Base-by-base conservation (phyloP, 2,113 vertebrate genomes). In the Typhlomys cinereus region DNA sequence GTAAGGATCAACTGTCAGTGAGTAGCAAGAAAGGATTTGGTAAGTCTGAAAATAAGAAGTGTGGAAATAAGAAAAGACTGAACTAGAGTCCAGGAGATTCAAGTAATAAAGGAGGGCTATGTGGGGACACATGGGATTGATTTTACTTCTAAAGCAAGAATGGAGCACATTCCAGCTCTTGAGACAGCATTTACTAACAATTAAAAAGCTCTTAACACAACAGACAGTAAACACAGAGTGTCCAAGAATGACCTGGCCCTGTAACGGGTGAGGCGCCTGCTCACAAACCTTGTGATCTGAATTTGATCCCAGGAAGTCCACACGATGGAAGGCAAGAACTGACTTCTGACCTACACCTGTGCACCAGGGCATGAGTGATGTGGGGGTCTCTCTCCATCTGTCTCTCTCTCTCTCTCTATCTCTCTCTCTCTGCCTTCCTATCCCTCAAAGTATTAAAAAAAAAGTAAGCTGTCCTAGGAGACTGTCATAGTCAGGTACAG, bases 121-220 rank as follows among this genome's bases (percentile, higher is more conserved):
- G 6, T 78, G 21, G 69, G 18, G 31, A 70, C 0, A 46, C 39
- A 87, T 4, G 13, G 20, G 41, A 27, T 82, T 52, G 85, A 18
- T 36, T 52, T 88, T 88, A 64, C 62, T 88, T 73, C 48, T 85
- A 61, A 73, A 34, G n/a, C n/a, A n/a, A 46, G 7, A 86, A 78
- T 25, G 48, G 15, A 39, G 48, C 67, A 92, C 78, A 90, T 57
- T 88, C 71, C 83, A 85, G n/a, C n/a, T 46, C 9, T 39, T 15
- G 8, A 87, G 61, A 88, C 80, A 76, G 20, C 18, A 41, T 85
- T 85, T 88, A 85, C 52, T 73, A 75, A 67, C 11, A 92, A 73
- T n/a, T 36, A 90, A 36, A n/a, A n/a, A 90, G 36, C 21, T 90
- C 34, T 61, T 36, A 13, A 61, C 81, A 93, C 20, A 75, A n/a